Conservation (phyloP, 2,113 vertebrate species). For the Orcinus orca region DNA sequence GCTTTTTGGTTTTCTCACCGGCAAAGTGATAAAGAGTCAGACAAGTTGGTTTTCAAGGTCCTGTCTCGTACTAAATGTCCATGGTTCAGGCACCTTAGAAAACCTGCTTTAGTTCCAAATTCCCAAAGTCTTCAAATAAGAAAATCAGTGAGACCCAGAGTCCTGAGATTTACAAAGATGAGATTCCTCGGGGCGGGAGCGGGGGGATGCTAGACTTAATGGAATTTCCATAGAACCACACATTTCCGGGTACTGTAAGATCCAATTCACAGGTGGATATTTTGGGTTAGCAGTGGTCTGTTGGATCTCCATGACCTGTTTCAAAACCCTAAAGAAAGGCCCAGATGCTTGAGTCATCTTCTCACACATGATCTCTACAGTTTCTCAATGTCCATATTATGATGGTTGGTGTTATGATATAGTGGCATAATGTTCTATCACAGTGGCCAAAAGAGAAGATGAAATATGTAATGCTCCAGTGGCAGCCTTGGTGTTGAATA, state of each 20-base stretch:
- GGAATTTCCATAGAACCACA: background rate
- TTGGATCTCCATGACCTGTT: background rate
- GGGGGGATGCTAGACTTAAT: background rate
- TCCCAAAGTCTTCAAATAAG: background rate
- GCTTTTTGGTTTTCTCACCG: background rate
- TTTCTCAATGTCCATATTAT: background rate
- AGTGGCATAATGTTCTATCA: background rate
- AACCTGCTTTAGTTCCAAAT: background rate
- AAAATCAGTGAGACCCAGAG: background rate
- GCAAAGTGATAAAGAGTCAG: background rate
- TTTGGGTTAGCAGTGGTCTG: background rate
- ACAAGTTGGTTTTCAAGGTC: background rate
- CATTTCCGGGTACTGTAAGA: background rate
- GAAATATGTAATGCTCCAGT: background rate
- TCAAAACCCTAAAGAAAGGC: background rate
- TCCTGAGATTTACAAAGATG: background rate
- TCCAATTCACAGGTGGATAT: background rate
- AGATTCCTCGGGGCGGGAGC: background rate
- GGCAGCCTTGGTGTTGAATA: background rate
- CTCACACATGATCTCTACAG: background rate
- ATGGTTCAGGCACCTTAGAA: background rate
- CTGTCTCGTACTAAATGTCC: background rate
- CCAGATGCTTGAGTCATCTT: background rate
- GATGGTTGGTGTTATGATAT: background rate
- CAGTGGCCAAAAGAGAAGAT: background rate